A percentile compares a stretch with the other conserved stretches of the same genome.
Conservation (phyloP, 2,797 vertebrate genomes). For the Microcaecilia unicolor region DNA sequence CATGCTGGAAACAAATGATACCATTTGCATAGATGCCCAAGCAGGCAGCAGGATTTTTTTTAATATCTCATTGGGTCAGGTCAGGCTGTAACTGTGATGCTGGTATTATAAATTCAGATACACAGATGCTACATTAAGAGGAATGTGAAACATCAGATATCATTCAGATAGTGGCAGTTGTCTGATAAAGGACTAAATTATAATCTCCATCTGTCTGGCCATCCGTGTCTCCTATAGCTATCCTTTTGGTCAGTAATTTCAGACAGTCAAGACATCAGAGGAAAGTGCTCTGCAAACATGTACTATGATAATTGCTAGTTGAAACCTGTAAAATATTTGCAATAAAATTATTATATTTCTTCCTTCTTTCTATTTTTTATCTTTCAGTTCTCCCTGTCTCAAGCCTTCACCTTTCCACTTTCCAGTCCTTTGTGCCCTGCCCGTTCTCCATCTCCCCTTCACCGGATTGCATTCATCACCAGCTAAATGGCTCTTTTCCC, state of each 20-base stretch:
- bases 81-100: not conserved
- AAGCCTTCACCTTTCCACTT: too few relatives aligned
- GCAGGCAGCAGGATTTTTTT: not conserved
- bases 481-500: too few relatives aligned
- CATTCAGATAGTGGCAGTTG: conserved; percentile 10
- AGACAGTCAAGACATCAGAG: not conserved
- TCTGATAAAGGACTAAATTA: conserved; percentile 7
- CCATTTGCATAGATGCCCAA: conserved; percentile 3
- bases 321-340: too few relatives aligned
- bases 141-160: not conserved
- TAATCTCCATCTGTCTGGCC: conserved; percentile 12
- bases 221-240: not conserved
- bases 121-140: conserved; percentile 13
- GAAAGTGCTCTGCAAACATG: not conserved
- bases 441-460: too few relatives aligned
- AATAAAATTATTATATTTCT: too few relatives aligned
- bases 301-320: not conserved
- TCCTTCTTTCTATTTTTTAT: too few relatives aligned
- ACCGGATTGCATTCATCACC: too few relatives aligned
- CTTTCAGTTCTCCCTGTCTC: too few relatives aligned
- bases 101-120: conserved; percentile 22
- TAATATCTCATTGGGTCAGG: not conserved
- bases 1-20: not conserved
- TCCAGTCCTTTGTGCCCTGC: too few relatives aligned
- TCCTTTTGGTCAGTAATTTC: not conserved